Conservation (phyloP, 2,113 vertebrate species). For the Mesocricetus auratus region DNA sequence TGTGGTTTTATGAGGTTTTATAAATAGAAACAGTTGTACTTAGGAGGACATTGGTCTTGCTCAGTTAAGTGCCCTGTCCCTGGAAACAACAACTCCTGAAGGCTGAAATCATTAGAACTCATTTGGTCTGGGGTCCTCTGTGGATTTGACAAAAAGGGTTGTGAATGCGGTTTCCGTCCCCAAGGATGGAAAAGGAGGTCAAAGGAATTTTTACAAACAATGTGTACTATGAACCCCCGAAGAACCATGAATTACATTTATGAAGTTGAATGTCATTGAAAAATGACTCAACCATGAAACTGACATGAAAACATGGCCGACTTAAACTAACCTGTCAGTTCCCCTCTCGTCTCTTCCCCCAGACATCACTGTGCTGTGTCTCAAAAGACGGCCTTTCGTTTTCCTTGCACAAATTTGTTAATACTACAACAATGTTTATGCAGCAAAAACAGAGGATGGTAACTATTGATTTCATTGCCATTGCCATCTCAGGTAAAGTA, state of each 20-base stretch:
- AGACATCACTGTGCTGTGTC: conserved; percentile 75
- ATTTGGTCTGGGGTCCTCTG: conserved; percentile 85
- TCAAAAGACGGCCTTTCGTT: conserved; percentile 81
- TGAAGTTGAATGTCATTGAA: conserved; percentile 90
- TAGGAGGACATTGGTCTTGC: conserved; percentile 80
- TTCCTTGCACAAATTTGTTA: conserved; percentile 86
- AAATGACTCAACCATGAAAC: conserved; percentile 89
- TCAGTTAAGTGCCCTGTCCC: conserved; percentile 58
- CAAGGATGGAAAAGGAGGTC: conserved; percentile 88
- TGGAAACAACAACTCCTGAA: conserved; percentile 70
- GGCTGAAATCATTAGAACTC: conserved; percentile 87
- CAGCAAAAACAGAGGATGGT: conserved; percentile 91
- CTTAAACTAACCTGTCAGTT: conserved; percentile 92
- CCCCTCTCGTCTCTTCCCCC: conserved; percentile 80
- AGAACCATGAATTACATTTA: conserved; percentile 88
- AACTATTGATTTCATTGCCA: conserved; percentile 93
- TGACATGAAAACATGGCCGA: conserved; percentile 90
- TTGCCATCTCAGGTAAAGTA: conserved; percentile 93
- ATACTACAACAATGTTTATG: conserved; percentile 90
- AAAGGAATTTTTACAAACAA: conserved; percentile 87
- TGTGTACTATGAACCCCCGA: conserved; percentile 84
- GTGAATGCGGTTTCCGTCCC: conserved; percentile 85
- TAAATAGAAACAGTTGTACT: conserved; percentile 81
- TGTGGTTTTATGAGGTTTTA: conserved; percentile 79
- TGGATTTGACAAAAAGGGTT: conserved; percentile 85